Conservation (phyloP, 2,113 vertebrate genomes). For the Malurus elegans region DNA sequence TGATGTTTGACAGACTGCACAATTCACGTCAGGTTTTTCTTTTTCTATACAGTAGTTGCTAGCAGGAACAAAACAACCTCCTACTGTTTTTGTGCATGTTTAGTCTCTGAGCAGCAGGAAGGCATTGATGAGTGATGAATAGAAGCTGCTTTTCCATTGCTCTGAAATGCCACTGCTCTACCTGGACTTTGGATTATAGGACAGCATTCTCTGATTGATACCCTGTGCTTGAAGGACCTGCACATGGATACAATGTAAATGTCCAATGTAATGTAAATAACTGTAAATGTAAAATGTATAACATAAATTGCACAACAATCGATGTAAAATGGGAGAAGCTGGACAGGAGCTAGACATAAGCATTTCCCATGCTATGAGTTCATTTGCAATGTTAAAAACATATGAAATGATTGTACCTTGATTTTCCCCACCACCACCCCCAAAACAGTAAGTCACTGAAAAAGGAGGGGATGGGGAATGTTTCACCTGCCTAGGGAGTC, state of each 20-base stretch:
- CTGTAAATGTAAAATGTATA: too few species aligned
- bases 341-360: neutral
- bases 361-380: neutral
- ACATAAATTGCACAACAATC: too few species aligned
- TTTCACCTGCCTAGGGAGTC: neutral
- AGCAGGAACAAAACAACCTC: neutral
- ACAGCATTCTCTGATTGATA: neutral
- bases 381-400: neutral
- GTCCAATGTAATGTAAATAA: too few species aligned
- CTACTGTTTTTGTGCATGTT: neutral
- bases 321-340: neutral
- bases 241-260: neutral
- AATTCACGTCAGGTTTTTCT: neutral
- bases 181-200: neutral
- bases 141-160: neutral
- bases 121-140: neutral
- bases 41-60: neutral
- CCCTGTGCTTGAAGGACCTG: neutral
- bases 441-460: neutral
- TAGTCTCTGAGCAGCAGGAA: neutral
- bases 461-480: fast-evolving
- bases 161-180: neutral
- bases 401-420: neutral
- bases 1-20: neutral
- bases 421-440: neutral